Percentiles rank a stretch among this genome's conserved stretches.
phyloP scores from a whole-genome alignment of 2,113 vertebrate genomes.

The Eretmochelys imbricata region DNA sequence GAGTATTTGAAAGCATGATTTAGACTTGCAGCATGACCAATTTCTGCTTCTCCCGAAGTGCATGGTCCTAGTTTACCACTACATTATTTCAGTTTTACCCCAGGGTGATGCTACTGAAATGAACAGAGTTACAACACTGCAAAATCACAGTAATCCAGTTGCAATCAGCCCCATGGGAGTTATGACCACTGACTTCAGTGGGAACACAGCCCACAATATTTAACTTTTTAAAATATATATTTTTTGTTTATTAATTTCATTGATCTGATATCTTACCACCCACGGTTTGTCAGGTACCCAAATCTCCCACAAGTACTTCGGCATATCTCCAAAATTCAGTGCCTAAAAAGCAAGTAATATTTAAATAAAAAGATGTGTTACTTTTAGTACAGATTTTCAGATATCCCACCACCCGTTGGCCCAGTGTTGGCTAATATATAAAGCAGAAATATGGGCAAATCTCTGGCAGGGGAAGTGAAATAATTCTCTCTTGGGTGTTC shows the following conservation, averaged over 20 bases:
- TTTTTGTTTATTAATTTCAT: conserved; percentile 40
- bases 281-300: conserved; percentile 61
- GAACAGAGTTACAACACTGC: not conserved
- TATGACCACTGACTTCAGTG: not conserved
- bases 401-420: conserved; percentile 29
- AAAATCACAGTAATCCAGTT: not conserved
- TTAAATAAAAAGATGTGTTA: conserved; percentile 67
- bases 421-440: not conserved
- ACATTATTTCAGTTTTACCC: conserved; percentile 17
- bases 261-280: conserved; percentile 65
- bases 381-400: conserved; percentile 31
- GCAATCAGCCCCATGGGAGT: not conserved
- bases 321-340: conserved; percentile 70
- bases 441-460: not conserved
- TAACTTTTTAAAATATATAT: conserved; percentile 3
- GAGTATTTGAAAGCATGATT: not conserved
- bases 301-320: conserved; percentile 70
- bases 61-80: not conserved
- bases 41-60: not conserved
- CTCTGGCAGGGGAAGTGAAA: not conserved
- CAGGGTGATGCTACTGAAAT: not conserved
- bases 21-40: not conserved
- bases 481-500: not conserved
- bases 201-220: not conserved
- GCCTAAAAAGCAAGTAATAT: conserved; percentile 71